Percentiles rank a stretch among this genome's conserved stretches.
These are phyloP conservation scores for Takifugu bimaculatus DNA, from an alignment of 2,113 vertebrate species.

Conservation along the genomic window DNA sequence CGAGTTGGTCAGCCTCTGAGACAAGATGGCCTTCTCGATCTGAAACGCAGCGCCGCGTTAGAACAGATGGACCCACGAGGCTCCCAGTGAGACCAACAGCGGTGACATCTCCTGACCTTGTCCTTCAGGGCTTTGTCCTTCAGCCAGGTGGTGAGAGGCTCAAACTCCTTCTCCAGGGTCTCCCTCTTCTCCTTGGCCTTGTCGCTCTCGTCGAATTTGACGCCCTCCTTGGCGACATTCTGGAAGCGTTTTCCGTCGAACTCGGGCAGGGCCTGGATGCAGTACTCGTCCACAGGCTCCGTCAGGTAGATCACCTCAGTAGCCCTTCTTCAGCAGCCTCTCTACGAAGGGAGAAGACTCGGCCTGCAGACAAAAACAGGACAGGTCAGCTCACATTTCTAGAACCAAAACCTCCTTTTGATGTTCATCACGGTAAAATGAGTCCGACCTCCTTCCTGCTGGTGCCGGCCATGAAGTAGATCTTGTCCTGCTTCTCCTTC, in stretches of 20 bases:
- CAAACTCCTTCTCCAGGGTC: slow-evolving; percentile 89
- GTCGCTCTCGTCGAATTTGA: slow-evolving; percentile 95
- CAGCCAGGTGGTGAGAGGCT: slow-evolving; percentile 94
- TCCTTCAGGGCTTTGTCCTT: slow-evolving; percentile 95
- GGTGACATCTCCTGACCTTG: slow-evolving; percentile 74
- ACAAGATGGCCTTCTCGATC: slow-evolving; percentile 95
- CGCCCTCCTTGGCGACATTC: slow-evolving; percentile 96
- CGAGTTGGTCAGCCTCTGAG: slow-evolving; percentile 91
- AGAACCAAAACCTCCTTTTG: not conserved
- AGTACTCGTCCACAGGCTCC: slow-evolving; percentile 97
- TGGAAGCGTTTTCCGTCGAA: slow-evolving; percentile 98
- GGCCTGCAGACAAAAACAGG: slow-evolving; percentile 69
- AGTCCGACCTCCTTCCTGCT: slow-evolving; percentile 88
- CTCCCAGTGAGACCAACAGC: not conserved
- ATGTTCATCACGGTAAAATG: not conserved
- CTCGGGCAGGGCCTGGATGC: slow-evolving; percentile 95
- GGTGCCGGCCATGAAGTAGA: slow-evolving; percentile 97
- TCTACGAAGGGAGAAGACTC: slow-evolving; percentile 97
- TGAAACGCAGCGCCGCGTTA: slow-evolving; percentile 38
- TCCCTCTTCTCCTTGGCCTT: slow-evolving; percentile 91
- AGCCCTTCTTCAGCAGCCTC: slow-evolving; percentile 92
- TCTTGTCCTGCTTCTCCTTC: slow-evolving; percentile 99
- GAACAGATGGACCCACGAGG: not conserved
- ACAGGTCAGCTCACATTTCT: not conserved
- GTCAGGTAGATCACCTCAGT: slow-evolving; percentile 98